Evolutionary conservation across 2,797 vertebrate genomes (phyloP), one percentile per base, ranked within the genome.

Genomic region (Pyrocephalus nanus): DNA sequence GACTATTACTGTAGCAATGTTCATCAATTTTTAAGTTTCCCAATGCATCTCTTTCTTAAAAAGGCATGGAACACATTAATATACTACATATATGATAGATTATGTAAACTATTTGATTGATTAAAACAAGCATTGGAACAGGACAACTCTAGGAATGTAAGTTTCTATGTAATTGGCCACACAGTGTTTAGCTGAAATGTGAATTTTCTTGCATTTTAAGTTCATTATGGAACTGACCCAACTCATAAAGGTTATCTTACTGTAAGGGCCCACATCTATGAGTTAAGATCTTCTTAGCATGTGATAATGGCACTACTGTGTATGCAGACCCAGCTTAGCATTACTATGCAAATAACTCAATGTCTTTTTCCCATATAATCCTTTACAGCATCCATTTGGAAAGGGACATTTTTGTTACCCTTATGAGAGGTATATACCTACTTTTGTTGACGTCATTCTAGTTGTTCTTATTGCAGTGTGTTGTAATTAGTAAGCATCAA

Each of bases 161-260:
- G 61, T 96, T 95, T 93, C 69, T 77, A 23, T 92, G 26, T 95
- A 96, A 92, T 64, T 93, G 76, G 50, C 70, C 85, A 79, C 27
- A 92, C 29, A 67, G 12, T 64, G 65, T 95, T 97, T 86, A 88
- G 53, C 45, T 70, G 84, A 96, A 97, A 96, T 96, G 80, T 90
- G 62, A 96, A 95, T 97, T 95, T 86, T 57, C 47, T 83, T 83
- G 27, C 91, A 57, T 86, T 92, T 95, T 62, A 77, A 54, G 75
- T 92, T 85, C 55, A 57, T 60, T 54, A 6, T 86, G 64, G 64
- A 88, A 82, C 72, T 90, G 69, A 94, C 60, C 16, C 60, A 93
- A n/a, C 32, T 95, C 77, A 94, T 97, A 97, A 97, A 96, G 97
- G 97, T 92, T 96, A 95, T 96, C 77, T 91, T 95, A 78, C 71